A percentile compares a stretch with the other conserved stretches of the same genome.
These are phyloP conservation scores for Bungarus multicinctus DNA, from an alignment of 2,113 vertebrate genomes.

Conservation along the genomic window DNA sequence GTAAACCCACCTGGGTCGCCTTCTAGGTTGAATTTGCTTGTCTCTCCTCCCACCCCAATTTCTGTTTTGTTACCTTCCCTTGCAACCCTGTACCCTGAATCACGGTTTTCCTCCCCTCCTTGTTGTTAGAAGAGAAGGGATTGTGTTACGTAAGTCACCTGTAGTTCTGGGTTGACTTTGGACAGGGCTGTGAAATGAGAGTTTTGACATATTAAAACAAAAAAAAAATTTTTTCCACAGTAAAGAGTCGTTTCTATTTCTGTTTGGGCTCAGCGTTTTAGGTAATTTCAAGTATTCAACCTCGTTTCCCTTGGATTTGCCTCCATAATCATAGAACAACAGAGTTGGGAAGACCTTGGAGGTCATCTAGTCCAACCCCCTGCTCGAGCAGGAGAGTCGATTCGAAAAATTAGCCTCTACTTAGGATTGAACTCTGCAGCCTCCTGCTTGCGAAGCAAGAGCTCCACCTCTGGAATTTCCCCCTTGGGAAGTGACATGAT, in stretches of 20 bases:
- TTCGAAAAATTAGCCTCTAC: too few relatives aligned
- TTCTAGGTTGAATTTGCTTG: neutral
- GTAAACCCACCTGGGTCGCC: too few relatives aligned
- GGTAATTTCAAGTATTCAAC: neutral
- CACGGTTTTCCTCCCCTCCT: accelerated
- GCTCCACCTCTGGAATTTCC: too few relatives aligned
- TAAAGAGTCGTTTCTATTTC: neutral
- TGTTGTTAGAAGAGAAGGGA: neutral
- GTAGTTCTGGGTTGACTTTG: neutral
- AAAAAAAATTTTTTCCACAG: neutral
- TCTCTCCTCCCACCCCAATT: accelerated
- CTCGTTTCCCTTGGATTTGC: neutral
- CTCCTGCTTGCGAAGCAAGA: too few relatives aligned
- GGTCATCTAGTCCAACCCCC: too few relatives aligned
- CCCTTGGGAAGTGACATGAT: too few relatives aligned
- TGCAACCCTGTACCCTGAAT: neutral
- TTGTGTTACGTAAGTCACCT: neutral
- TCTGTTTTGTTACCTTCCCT: neutral
- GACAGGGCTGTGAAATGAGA: neutral
- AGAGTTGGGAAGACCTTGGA: too few relatives aligned
- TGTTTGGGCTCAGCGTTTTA: neutral
- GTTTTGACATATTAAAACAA: neutral
- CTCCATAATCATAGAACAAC: too few relatives aligned
- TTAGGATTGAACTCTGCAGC: too few relatives aligned
- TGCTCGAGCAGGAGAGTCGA: too few relatives aligned